Conservation (phyloP, 2,888 invertebrate species). For the Lordiphosa fenestrarum region DNA sequence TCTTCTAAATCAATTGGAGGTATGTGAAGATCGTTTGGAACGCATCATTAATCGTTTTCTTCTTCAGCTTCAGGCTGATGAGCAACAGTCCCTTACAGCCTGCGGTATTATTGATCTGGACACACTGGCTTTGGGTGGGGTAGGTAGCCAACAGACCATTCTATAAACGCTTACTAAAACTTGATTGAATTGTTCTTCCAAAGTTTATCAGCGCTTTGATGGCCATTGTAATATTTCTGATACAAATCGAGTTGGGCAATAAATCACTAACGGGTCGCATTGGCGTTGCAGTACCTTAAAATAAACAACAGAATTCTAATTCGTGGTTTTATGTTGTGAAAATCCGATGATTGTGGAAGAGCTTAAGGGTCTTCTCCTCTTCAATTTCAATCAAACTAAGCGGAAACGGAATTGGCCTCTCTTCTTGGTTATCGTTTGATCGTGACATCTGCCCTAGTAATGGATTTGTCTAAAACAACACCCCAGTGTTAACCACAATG, state of each 20-base stretch:
- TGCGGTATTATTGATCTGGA: conserved; percentile 75
- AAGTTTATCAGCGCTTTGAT: conserved; percentile 69
- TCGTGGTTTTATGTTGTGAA: no score
- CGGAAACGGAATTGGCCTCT: no score
- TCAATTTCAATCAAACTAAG: no score
- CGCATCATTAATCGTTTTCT: conserved; percentile 66
- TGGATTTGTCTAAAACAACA: conserved; percentile 74
- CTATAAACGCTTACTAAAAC: background rate
- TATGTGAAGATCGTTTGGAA: conserved; percentile 47
- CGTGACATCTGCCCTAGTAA: no score
- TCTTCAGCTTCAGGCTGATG: conserved; percentile 56
- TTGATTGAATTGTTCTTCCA: background rate
- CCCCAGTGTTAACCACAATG: conserved; percentile 52
- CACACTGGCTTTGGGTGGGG: conserved; percentile 68
- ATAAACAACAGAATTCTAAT: background rate
- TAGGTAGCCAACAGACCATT: conserved; percentile 36
- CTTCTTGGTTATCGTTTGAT: no score
- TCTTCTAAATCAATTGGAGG: conserved; percentile 57
- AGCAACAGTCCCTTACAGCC: conserved; percentile 36
- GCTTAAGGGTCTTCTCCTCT: no score
- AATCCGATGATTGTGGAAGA: no score
- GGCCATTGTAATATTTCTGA: conserved; percentile 73
- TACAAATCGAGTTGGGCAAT: conserved; percentile 75
- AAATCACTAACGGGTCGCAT: conserved; percentile 47
- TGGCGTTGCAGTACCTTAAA: conserved; percentile 31